A percentile compares a stretch with the other conserved stretches of the same genome.
Conservation (phyloP, 2,888 invertebrate species). For the Mystacides longicornis region DNA sequence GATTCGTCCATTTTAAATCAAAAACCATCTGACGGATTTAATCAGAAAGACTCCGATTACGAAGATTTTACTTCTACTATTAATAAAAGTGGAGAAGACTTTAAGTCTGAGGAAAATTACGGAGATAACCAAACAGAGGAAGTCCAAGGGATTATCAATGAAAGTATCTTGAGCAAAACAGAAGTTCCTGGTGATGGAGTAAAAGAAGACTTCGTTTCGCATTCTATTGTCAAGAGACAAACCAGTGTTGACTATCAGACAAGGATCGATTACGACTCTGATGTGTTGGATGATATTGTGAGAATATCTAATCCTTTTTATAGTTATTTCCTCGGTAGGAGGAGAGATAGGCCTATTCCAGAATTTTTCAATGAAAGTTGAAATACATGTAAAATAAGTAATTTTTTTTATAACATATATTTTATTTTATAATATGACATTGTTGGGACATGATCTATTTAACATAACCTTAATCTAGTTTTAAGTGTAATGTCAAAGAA, state of each 20-base stretch:
- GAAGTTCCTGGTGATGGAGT: not conserved
- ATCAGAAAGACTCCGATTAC: not conserved
- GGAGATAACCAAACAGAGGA: not conserved
- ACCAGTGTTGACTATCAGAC: not conserved
- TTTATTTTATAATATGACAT: no score
- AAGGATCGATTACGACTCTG: slow-evolving; percentile 6
- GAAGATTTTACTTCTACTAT: not conserved
- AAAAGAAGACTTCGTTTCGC: not conserved
- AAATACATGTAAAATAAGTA: no score
- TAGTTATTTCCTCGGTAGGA: slow-evolving; percentile 13
- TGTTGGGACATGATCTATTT: no score
- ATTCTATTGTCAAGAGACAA: not conserved
- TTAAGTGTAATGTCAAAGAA: no score
- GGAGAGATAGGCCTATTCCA: slow-evolving; percentile 9
- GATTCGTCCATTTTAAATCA: not conserved
- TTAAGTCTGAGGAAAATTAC: not conserved
- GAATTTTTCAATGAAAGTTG: not conserved
- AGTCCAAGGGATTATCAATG: not conserved
- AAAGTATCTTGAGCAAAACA: not conserved
- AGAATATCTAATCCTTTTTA: slow-evolving; percentile 5
- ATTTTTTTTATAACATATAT: no score
- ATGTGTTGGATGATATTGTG: slow-evolving; percentile 1
- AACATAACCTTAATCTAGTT: no score
- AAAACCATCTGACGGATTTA: not conserved
- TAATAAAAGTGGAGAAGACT: not conserved